Conservation (phyloP, 2,888 invertebrate genomes). For the Melieria crassipennis region DNA sequence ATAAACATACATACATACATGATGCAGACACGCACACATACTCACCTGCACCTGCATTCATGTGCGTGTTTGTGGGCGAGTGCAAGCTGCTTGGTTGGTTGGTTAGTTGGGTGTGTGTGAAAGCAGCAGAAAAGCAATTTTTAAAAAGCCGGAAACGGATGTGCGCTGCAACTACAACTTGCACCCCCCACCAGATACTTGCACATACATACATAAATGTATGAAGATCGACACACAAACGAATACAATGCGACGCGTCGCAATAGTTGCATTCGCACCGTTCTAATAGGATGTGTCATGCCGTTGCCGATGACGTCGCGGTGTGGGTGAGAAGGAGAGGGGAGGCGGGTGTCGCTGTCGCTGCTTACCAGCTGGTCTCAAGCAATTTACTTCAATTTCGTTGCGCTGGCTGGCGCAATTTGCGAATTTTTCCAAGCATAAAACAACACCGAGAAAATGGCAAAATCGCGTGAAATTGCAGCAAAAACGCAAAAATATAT, state of each 20-base stretch:
- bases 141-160: conserved; percentile 36
- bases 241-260: too few relatives aligned
- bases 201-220: conserved; percentile 9
- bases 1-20: too few relatives aligned
- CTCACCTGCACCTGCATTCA: neutral
- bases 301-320: conserved; percentile 12
- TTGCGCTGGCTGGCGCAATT: too few relatives aligned
- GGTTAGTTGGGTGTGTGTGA: neutral
- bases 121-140: conserved; percentile 33
- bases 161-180: conserved; percentile 12
- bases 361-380: conserved; percentile 20
- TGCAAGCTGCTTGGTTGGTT: neutral
- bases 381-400: conserved; percentile 16
- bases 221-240: neutral
- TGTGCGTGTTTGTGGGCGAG: neutral
- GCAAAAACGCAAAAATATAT: too few relatives aligned
- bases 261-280: neutral
- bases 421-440: neutral
- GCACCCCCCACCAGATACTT: conserved; percentile 14
- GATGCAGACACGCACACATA: neutral
- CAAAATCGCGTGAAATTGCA: conserved; percentile 7
- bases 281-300: conserved; percentile 25
- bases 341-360: neutral
- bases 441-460: neutral
- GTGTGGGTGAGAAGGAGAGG: neutral